Conservation (phyloP, 2,888 invertebrate species). For the Andrena minutula region DNA sequence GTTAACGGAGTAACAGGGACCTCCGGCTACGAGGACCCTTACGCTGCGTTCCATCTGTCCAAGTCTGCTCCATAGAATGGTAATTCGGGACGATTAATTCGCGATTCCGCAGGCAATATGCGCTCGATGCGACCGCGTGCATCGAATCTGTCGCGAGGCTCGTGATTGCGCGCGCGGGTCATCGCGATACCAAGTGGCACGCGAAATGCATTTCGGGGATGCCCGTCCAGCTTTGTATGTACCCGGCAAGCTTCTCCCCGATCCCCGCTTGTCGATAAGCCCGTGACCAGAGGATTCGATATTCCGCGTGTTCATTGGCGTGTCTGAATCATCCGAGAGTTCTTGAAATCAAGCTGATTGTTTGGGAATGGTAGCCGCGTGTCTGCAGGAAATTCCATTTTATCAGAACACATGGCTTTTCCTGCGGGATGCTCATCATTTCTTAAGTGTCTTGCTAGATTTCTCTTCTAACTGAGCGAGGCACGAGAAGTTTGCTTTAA, state of each 20-base stretch:
- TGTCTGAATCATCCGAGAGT: not conserved
- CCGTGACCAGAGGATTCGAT: not conserved
- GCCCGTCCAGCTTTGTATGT: not conserved
- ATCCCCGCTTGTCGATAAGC: not conserved
- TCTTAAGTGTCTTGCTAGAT: too few species aligned
- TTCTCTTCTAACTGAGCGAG: too few species aligned
- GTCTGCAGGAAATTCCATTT: too few species aligned
- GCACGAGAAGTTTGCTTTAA: conserved; percentile 17
- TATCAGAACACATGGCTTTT: too few species aligned
- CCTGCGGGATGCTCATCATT: too few species aligned
- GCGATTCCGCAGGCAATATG: conserved; percentile 66
- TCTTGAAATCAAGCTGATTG: not conserved
- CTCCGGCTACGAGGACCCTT: conserved; percentile 44
- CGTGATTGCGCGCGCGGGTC: conserved; percentile 45
- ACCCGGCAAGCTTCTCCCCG: not conserved
- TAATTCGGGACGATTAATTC: conserved; percentile 69
- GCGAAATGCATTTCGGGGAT: conserved; percentile 39
- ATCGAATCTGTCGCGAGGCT: conserved; percentile 58
- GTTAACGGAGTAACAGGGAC: conserved; percentile 37
- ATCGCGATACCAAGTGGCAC: conserved; percentile 44
- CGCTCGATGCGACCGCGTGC: conserved; percentile 53
- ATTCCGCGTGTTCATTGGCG: not conserved
- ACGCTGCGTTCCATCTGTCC: conserved; percentile 52
- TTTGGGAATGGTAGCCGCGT: too few species aligned
- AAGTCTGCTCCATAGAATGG: conserved; percentile 50